phyloP scores from a whole-genome alignment of 2,888 invertebrate species.

The Ypsolopha scabrella region DNA sequence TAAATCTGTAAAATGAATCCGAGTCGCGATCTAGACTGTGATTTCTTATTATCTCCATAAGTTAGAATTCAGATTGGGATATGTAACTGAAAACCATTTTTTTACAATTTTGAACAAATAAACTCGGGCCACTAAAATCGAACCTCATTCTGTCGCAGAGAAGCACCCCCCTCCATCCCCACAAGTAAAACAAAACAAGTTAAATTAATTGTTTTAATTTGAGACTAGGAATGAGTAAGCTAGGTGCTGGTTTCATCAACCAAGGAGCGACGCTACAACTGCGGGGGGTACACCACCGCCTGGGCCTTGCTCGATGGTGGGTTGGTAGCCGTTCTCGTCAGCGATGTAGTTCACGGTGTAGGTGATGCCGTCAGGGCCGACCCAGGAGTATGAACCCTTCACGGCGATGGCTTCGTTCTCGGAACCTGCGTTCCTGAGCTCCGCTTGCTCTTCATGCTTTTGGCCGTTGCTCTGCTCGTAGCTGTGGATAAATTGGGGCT shows the following conservation, averaged over 20 bases:
- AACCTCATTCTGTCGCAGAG: too few species aligned
- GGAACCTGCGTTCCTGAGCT: slow-evolving; percentile 57
- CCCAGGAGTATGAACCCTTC: slow-evolving; percentile 59
- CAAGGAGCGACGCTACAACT: slow-evolving; percentile 41
- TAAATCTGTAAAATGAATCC: too few species aligned
- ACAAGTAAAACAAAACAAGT: background rate
- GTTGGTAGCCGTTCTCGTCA: slow-evolving; percentile 70
- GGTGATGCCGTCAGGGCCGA: slow-evolving; percentile 55
- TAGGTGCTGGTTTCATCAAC: slow-evolving; percentile 18
- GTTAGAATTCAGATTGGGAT: too few species aligned
- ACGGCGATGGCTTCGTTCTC: slow-evolving; percentile 65
- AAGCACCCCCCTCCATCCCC: too few species aligned
- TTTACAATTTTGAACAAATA: too few species aligned
- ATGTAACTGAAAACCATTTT: too few species aligned
- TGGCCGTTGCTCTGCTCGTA: slow-evolving; percentile 66
- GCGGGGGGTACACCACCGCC: slow-evolving; percentile 33
- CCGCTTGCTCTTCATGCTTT: slow-evolving; percentile 53
- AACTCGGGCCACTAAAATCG: too few species aligned
- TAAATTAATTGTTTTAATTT: slow-evolving; percentile 1
- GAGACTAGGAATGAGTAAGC: slow-evolving; percentile 16
- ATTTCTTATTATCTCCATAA: too few species aligned
- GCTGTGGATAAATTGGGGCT: slow-evolving; percentile 23
- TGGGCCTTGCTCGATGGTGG: slow-evolving; percentile 40
- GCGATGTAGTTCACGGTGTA: slow-evolving; percentile 64
- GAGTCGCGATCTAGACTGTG: too few species aligned